These are phyloP conservation scores for Caenorhabditis inopinata DNA, from an alignment of 1,140 invertebrate species.

Conservation along the genomic window DNA sequence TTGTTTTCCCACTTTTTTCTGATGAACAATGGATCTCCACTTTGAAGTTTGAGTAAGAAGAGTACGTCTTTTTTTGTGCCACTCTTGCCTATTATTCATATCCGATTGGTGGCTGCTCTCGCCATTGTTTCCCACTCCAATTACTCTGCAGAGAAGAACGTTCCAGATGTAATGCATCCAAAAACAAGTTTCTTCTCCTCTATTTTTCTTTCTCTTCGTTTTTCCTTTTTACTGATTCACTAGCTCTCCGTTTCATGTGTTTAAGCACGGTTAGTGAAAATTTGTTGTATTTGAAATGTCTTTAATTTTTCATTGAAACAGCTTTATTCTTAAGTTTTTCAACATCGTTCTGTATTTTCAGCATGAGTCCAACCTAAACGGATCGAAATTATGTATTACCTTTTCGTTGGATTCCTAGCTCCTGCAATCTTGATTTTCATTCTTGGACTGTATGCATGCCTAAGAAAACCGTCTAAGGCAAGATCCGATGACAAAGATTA, in stretches of 20 bases:
- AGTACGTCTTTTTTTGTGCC: neutral
- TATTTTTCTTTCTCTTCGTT: neutral
- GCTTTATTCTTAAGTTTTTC: neutral
- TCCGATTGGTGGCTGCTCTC: neutral
- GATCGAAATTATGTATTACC: neutral
- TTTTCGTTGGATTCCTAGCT: conserved; percentile 11
- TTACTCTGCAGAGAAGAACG: neutral
- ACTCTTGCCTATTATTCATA: conserved; percentile 13
- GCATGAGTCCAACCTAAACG: neutral
- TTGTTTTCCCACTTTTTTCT: neutral
- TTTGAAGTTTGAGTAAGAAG: neutral
- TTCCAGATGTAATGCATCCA: conserved; percentile 29
- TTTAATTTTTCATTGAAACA: neutral
- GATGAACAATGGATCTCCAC: neutral
- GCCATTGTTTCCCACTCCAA: neutral
- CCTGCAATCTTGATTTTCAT: conserved; percentile 16
- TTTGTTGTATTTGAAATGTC: neutral
- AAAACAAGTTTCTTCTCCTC: conserved; percentile 16
- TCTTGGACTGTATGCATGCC: neutral
- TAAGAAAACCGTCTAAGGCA: neutral
- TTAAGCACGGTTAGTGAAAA: neutral
- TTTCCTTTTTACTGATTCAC: no score
- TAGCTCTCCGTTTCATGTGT: conserved; percentile 3
- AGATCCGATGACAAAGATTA: conserved; percentile 11
- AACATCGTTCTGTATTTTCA: neutral